Percentiles rank a stretch among this genome's conserved stretches.
phyloP scores from a whole-genome alignment of 2,113 vertebrate genomes.

The Bujurquina vittata region DNA sequence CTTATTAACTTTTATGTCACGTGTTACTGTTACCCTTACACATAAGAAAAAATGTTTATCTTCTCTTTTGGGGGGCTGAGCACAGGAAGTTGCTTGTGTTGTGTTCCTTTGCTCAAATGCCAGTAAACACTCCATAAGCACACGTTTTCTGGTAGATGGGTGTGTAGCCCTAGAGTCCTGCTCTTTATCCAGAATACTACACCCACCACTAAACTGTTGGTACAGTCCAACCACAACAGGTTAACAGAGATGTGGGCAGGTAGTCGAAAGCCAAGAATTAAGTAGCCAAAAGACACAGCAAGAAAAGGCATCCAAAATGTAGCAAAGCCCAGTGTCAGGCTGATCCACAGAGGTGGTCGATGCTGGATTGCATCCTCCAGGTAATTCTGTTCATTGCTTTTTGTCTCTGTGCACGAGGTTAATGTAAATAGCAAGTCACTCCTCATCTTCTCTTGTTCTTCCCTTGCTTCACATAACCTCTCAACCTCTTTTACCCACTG shows the following conservation, averaged over 20 bases:
- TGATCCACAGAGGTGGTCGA: constrained; percentile 53
- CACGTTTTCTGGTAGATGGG: constrained; percentile 55
- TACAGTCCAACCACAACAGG: constrained; percentile 76
- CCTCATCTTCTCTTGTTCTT: not conserved
- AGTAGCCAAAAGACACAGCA: too few relatives aligned
- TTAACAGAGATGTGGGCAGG: constrained; percentile 77
- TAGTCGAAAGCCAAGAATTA: constrained; percentile 36
- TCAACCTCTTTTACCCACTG: constrained; percentile 52
- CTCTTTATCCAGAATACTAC: constrained; percentile 68
- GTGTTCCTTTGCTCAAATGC: constrained; percentile 64
- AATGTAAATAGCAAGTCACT: constrained; percentile 44
- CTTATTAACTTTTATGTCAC: too few relatives aligned
- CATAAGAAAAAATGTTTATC: not conserved
- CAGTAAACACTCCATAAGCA: constrained; percentile 72
- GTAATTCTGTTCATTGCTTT: not conserved
- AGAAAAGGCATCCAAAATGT: too few relatives aligned
- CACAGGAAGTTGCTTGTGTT: not conserved
- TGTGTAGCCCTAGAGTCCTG: constrained; percentile 28
- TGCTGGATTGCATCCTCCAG: not conserved
- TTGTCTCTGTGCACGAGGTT: not conserved
- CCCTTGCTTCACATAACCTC: constrained; percentile 6
- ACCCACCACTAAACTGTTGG: constrained; percentile 72
- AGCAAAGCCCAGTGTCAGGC: constrained; percentile 51
- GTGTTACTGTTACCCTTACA: not conserved
- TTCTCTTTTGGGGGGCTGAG: constrained; percentile 22